Conservation (phyloP, 2,113 vertebrate species). For the Melanocharis versteri region DNA sequence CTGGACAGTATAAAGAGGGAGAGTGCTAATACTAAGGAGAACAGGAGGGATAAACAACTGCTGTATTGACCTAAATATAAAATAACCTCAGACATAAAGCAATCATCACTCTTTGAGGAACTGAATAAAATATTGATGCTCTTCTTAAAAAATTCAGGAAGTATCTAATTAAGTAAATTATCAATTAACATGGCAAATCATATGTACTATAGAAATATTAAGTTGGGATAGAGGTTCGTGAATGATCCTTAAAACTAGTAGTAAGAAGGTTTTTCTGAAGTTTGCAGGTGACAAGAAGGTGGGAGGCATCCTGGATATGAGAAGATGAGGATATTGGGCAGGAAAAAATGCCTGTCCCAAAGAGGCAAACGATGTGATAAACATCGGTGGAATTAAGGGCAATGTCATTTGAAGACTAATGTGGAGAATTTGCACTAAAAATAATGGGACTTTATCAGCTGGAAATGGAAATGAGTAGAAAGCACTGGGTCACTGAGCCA, state of each 20-base stretch:
- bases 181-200: not conserved
- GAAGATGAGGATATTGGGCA: not conserved
- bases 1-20: not conserved
- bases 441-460: not conserved
- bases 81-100: not conserved
- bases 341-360: not conserved
- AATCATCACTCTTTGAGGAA: not conserved
- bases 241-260: not conserved
- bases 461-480: not conserved
- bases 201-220: not conserved
- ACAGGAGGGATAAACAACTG: not conserved
- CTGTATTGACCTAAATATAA: not conserved
- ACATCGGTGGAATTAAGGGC: not conserved
- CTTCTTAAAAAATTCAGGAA: not conserved
- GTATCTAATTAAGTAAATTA: not conserved
- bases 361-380: not conserved
- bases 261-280: not conserved
- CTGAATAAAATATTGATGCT: not conserved
- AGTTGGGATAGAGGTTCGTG: not conserved
- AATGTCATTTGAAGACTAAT: not conserved
- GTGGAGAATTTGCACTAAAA: not conserved
- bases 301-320: not conserved
- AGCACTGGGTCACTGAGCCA: not conserved
- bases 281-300: not conserved
- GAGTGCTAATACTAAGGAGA: not conserved